Conservation (phyloP, 2,888 invertebrate species). For the Troides helena region DNA sequence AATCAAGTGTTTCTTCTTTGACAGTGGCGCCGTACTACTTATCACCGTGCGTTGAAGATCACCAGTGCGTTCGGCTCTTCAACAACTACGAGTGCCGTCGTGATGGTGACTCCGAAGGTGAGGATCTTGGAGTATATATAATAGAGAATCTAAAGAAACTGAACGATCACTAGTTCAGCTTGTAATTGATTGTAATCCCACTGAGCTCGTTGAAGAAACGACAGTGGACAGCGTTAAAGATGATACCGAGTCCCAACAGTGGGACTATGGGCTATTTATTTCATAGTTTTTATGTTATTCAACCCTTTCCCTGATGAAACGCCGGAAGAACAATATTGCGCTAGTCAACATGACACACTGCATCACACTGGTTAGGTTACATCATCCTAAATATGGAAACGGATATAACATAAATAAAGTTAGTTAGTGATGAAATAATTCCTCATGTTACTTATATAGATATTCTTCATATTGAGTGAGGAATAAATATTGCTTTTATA, state of each 20-base stretch:
- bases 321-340: no score
- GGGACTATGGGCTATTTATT: no score
- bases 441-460: not conserved
- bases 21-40: conserved; percentile 62
- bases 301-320: no score
- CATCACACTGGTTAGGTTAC: no score
- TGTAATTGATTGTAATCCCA: not conserved
- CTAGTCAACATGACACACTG: no score
- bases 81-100: conserved; percentile 53
- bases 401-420: not conserved
- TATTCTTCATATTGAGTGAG: not conserved
- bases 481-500: not conserved
- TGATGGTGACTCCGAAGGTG: conserved; percentile 36
- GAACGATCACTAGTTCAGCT: not conserved
- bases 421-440: not conserved
- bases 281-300: no score
- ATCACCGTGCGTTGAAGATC: conserved; percentile 56
- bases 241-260: no score
- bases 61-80: conserved; percentile 59
- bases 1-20: not conserved
- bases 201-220: not conserved
- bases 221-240: no score
- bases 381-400: not conserved
- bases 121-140: not conserved
- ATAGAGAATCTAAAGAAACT: not conserved